A percentile compares a stretch with the other conserved stretches of the same genome.
These are phyloP conservation scores for Theristicus caerulescens DNA, from an alignment of 2,113 vertebrate species.

Conservation along the genomic window DNA sequence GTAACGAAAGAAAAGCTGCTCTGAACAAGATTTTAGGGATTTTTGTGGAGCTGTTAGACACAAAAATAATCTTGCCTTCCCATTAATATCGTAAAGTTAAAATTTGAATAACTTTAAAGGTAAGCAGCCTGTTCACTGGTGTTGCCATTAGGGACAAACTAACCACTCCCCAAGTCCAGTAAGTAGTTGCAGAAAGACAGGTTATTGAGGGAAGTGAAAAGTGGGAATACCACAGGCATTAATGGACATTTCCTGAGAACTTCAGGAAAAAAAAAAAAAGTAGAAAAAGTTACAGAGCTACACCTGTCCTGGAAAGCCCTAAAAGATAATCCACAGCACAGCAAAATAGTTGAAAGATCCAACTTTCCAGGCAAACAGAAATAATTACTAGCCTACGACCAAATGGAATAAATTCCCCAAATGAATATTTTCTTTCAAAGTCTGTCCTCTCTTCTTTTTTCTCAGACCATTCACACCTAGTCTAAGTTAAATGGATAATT, in stretches of 20 bases:
- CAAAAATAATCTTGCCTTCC: constrained; percentile 2
- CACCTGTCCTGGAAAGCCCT: neutral
- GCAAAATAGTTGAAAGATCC: neutral
- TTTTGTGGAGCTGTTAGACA: constrained; percentile 17
- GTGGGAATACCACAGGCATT: neutral
- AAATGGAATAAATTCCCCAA: neutral
- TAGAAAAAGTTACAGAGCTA: neutral
- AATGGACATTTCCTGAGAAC: neutral
- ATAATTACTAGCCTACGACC: neutral
- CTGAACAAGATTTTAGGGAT: constrained; percentile 36
- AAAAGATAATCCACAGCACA: neutral
- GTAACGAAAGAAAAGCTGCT: neutral
- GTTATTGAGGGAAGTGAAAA: neutral
- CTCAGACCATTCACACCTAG: neutral
- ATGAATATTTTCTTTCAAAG: neutral
- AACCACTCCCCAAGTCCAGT: neutral
- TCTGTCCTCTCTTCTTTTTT: neutral
- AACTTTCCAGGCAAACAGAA: neutral
- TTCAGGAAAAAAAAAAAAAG: neutral
- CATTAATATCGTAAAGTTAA: neutral
- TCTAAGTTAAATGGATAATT: neutral
- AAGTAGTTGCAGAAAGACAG: neutral
- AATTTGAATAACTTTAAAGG: neutral
- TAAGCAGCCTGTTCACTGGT: neutral
- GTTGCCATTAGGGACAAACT: neutral